Conservation (phyloP, 2,113 vertebrate genomes). For the Tupaia chinensis region DNA sequence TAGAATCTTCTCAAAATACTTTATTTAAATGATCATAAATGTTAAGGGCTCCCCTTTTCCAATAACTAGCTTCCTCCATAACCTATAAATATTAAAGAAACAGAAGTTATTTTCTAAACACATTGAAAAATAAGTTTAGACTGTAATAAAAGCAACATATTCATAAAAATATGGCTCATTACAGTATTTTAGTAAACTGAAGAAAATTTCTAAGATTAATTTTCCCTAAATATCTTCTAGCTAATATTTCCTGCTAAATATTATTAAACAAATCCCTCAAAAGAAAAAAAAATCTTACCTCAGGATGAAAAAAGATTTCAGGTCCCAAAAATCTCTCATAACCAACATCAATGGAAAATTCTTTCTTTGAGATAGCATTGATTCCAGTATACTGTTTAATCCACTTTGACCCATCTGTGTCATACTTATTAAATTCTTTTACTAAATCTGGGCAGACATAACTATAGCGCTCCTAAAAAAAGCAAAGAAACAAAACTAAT, state of each 20-base stretch:
- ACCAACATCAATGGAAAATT: slow-evolving; percentile 98
- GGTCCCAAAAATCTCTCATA: slow-evolving; percentile 98
- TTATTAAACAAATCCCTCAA: slow-evolving; percentile 21
- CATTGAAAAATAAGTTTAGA: not conserved
- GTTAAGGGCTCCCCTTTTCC: not conserved
- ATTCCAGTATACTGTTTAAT: slow-evolving; percentile 99
- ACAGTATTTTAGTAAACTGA: slow-evolving; percentile 2
- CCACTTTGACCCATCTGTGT: slow-evolving; percentile 97
- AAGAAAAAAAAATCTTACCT: slow-evolving; percentile 86
- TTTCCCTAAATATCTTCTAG: not conserved
- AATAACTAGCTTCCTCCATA: not conserved
- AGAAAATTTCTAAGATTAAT: slow-evolving; percentile 32
- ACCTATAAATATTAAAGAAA: not conserved
- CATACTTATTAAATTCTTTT: slow-evolving; percentile 99
- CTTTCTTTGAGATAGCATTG: slow-evolving; percentile 98
- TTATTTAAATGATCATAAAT: slow-evolving; percentile 3
- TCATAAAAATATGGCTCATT: not conserved
- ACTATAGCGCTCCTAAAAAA: slow-evolving; percentile 95
- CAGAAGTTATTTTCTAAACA: slow-evolving; percentile 13
- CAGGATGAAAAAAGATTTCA: slow-evolving; percentile 99
- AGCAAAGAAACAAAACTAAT: slow-evolving; percentile 69
- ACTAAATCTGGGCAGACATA: slow-evolving; percentile 99
- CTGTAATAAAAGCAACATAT: not conserved
- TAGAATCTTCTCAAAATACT: not conserved
- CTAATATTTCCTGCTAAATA: slow-evolving; percentile 26